Percentiles rank a stretch among this genome's conserved stretches.
phyloP scores from a whole-genome alignment of 2,797 vertebrate species.

The Chloroceryle inda region DNA sequence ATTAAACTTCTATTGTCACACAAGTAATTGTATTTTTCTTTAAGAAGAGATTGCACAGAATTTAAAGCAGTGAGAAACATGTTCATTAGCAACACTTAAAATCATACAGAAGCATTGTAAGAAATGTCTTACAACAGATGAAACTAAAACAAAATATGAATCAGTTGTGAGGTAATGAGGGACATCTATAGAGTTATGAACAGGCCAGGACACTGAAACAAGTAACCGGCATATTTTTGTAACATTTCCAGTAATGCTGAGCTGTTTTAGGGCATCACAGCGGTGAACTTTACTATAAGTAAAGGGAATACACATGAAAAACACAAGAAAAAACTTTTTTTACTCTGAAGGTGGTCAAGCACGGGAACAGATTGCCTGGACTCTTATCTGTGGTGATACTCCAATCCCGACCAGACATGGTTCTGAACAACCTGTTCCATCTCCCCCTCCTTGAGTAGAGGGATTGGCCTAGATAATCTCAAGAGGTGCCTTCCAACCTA shows the following conservation, averaged over 20 bases:
- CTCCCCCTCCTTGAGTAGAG: background rate
- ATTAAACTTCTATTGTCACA: background rate
- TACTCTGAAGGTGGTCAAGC: background rate
- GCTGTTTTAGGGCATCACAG: background rate
- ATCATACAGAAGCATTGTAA: background rate
- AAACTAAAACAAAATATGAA: background rate
- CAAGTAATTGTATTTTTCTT: background rate
- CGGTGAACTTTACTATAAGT: background rate
- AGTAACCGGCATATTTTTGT: background rate
- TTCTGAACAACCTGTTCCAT: background rate
- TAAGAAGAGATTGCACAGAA: background rate
- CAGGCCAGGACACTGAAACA: background rate
- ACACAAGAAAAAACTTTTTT: background rate
- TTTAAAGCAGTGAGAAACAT: background rate
- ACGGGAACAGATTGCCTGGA: background rate
- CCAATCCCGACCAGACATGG: rapidly evolving
- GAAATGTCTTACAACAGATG: background rate
- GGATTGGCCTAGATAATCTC: background rate
- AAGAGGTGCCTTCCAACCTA: background rate
- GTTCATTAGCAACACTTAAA: background rate
- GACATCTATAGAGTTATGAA: background rate
- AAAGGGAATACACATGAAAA: background rate
- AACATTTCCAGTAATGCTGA: background rate
- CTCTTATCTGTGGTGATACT: background rate
- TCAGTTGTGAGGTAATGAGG: background rate